Evolutionary conservation across 2,888 invertebrate species (phyloP), one percentile per base, ranked within the genome.

Genomic region (Drosophila greeni): DNA sequence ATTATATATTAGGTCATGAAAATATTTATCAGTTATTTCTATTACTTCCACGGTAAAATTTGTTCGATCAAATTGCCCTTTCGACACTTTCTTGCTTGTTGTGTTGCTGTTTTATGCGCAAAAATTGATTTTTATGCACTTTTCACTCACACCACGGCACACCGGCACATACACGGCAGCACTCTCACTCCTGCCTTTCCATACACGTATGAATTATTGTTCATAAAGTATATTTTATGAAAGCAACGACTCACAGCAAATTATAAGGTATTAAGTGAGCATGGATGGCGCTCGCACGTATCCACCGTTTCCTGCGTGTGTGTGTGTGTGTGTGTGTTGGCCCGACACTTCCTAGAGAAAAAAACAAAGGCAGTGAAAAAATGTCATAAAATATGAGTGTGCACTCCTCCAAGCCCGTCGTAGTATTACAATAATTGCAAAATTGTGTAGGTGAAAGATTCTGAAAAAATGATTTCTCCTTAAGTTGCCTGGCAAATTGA

Each of bases 71-170:
- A 8, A 23, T 40, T 24, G 26, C 5, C 4, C 26, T 40, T 9
- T n/a, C 16, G 11, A 9, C 40, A 51, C 36, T 53, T 37, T 61
- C 39, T 45, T 62, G 51, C 42, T 58, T 31, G 54, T 52, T 48
- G 53, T 67, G 51, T 59, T 59, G 60, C 54, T 58, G 48, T 70
- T 79, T 78, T 79, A 82, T 79, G 80, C 74, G 76, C 76, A 80
- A 75, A 82, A 81, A 81, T 81, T 81, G 81, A 81, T 81, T 81
- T 81, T 82, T 76, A 81, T 81, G 83, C 81, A 81, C 83, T 82
- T 81, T 82, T 72, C 67, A 57, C 59, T 62, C 71, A 72, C 58
- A 61, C 55, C 14, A 18, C 31, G 14, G 43, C 37, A 53, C 54
- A 56, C 49, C 54, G 61, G 68, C 48, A 60, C 53, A 54, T 66